Percentiles rank a stretch among this genome's conserved stretches.
Conservation (phyloP, 1,140 invertebrate genomes). For the Drosophila sucinea region DNA sequence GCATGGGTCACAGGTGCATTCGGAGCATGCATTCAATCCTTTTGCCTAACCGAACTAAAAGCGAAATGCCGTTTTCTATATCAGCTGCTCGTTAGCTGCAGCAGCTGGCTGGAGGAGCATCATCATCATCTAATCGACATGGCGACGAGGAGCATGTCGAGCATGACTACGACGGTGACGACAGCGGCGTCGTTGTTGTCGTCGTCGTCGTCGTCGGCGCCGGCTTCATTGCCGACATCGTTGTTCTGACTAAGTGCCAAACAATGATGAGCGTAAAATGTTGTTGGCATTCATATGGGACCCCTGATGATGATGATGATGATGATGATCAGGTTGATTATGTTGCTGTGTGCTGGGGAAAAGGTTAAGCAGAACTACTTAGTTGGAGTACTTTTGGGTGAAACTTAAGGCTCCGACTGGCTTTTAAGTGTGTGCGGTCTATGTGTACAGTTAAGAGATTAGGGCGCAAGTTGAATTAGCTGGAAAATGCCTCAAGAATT, state of each 20-base stretch:
- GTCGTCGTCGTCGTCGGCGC: constrained; percentile 32
- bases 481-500: constrained; percentile 5
- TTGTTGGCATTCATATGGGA: constrained; percentile 48
- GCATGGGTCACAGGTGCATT: constrained; percentile 46
- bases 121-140: constrained; percentile 73
- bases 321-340: background rate
- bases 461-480: background rate
- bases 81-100: constrained; percentile 71
- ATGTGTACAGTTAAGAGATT: constrained; percentile 7
- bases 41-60: constrained; percentile 53
- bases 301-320: background rate
- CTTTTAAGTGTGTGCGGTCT: background rate
- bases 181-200: constrained; percentile 8
- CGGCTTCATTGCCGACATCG: constrained; percentile 30
- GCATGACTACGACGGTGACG: constrained; percentile 26
- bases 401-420: constrained; percentile 9
- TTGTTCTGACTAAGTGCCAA: constrained; percentile 71
- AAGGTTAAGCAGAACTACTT: constrained; percentile 3
- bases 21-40: constrained; percentile 12
- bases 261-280: constrained; percentile 69
- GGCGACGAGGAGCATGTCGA: constrained; percentile 28
- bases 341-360: background rate
- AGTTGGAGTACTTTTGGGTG: constrained; percentile 11
- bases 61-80: constrained; percentile 75
- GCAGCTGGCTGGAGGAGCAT: constrained; percentile 51